Percentiles rank a stretch among this genome's conserved stretches.
Conservation (phyloP, 2,113 vertebrate genomes). For the Sciurus niger region DNA sequence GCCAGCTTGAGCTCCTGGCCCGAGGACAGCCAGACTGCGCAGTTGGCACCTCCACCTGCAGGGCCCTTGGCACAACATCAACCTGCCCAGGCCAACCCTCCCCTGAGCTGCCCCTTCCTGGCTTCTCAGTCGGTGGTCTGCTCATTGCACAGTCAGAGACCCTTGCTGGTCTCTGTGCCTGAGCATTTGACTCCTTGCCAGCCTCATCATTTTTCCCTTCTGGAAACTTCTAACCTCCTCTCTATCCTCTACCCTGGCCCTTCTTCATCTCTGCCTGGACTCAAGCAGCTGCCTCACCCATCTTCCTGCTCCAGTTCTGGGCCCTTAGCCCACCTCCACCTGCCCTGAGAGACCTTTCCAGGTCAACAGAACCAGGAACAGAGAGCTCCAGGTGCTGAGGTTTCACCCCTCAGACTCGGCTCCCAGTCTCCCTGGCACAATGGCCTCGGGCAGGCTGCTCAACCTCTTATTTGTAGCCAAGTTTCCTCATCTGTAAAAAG, state of each 20-base stretch:
- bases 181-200: background rate
- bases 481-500: background rate
- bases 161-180: background rate
- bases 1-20: background rate
- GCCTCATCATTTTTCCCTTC: background rate
- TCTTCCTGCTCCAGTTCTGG: background rate
- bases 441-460: background rate
- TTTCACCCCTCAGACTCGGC: background rate
- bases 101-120: background rate
- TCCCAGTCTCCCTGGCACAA: background rate
- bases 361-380: no score
- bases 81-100: background rate
- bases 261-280: background rate
- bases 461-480: background rate
- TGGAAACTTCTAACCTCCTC: background rate
- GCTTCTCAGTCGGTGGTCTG: accelerated
- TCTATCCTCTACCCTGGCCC: background rate
- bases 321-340: background rate
- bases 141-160: background rate
- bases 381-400: background rate
- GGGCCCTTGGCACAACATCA: background rate
- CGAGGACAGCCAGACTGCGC: background rate
- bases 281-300: background rate
- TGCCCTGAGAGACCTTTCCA: no score
- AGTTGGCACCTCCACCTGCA: background rate